Conservation (phyloP, 2,888 invertebrate genomes). For the Biston betularia region DNA sequence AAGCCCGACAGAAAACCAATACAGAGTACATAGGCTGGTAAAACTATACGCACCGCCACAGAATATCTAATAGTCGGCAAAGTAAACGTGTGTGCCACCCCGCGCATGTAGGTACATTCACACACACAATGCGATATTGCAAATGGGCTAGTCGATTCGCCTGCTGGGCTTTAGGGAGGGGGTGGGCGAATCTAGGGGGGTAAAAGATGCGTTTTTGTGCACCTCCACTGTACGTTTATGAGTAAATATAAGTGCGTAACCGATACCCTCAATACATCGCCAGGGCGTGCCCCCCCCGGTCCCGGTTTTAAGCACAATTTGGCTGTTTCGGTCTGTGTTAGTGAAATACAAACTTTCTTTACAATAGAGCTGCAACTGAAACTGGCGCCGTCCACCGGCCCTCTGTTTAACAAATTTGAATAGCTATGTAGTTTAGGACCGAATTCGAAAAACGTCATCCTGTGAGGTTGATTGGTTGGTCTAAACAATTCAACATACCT, state of each 20-base stretch:
- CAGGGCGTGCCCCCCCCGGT: conserved; percentile 25
- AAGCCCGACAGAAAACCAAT: conserved; percentile 84
- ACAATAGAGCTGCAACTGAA: conserved; percentile 51
- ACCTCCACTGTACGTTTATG: conserved; percentile 76
- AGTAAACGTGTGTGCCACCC: conserved; percentile 70
- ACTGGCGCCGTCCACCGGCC: conserved; percentile 24
- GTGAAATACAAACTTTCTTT: conserved; percentile 53
- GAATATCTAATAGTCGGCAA: conserved; percentile 56
- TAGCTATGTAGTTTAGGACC: conserved; percentile 28
- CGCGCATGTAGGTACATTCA: conserved; percentile 66
- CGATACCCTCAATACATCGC: conserved; percentile 63
- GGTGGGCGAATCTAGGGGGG: conserved; percentile 59
- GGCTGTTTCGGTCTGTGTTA: conserved; percentile 50
- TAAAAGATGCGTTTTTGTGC: conserved; percentile 85
- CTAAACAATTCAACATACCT: background rate
- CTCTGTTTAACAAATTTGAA: conserved; percentile 37
- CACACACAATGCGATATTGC: conserved; percentile 84
- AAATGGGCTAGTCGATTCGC: conserved; percentile 85
- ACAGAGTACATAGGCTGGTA: conserved; percentile 69
- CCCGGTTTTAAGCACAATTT: conserved; percentile 61
- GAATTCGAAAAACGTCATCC: conserved; percentile 19
- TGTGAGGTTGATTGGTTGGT: conserved; percentile 1
- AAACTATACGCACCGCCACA: conserved; percentile 75
- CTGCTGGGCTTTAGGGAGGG: conserved; percentile 68
- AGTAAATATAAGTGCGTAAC: conserved; percentile 83